These are phyloP conservation scores for Lycaena phlaeas DNA, from an alignment of 2,888 invertebrate species.

Conservation along the genomic window DNA sequence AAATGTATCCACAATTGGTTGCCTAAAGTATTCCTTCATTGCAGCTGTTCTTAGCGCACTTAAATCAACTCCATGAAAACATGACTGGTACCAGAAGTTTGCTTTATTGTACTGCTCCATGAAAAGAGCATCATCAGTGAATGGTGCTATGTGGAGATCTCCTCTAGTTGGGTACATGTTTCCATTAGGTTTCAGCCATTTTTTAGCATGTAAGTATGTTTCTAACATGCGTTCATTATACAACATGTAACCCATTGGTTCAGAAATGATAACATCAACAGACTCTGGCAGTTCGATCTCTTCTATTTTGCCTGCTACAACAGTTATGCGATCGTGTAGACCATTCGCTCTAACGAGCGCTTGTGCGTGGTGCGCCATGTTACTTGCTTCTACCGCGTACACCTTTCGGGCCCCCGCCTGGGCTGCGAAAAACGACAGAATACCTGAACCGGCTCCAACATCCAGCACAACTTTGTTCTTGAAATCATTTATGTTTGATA, in stretches of 20 bases:
- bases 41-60: conserved; percentile 94
- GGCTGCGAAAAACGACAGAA: conserved; percentile 97
- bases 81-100: conserved; percentile 98
- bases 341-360: conserved; percentile 92
- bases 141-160: conserved; percentile 97
- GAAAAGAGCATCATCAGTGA: conserved; percentile 96
- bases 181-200: conserved; percentile 94
- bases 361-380: conserved; percentile 97
- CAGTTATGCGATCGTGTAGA: conserved; percentile 88
- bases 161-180: conserved; percentile 98
- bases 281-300: conserved; percentile 96
- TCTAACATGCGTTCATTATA: conserved; percentile 99
- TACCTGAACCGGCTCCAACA: conserved; percentile 99
- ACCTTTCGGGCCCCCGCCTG: conserved; percentile 97
- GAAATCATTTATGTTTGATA: conserved; percentile 94
- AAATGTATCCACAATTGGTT: conserved; percentile 98
- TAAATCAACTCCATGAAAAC: conserved; percentile 98
- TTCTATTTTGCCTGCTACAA: conserved; percentile 98
- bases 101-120: conserved; percentile 99
- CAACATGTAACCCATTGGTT: conserved; percentile 99
- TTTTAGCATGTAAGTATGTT: conserved; percentile 98
- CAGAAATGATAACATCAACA: conserved; percentile 98
- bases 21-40: conserved; percentile 97
- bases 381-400: conserved; percentile 99
- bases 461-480: conserved; percentile 93